Evolutionary conservation across 1,140 invertebrate species (phyloP), one percentile per base, ranked within the genome.

Genomic region (Cyphomyrmex costatus): DNA sequence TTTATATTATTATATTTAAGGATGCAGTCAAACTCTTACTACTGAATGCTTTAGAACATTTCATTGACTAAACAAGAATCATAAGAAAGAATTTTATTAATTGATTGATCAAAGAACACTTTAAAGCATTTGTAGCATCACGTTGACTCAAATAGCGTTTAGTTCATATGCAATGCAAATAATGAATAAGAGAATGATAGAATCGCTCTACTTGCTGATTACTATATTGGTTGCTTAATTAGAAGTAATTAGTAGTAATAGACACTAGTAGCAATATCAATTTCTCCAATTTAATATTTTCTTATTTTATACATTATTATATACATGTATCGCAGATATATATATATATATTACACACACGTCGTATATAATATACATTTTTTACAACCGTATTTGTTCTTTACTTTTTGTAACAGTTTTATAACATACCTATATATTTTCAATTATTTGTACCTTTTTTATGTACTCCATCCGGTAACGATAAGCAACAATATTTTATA

Each of bases 1-100:
- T 76, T 58, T 42, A 76, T 76, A 36, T 76, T 76, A 36, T 76
- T 51, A 6, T 76, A 56, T 60, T 36, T 76, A 42, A 42, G 36
- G 8, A 42, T 42, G 10, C 36, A 42, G 2, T 42, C 36, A 42
- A 42, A 42, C 36, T 42, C 36, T 42, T 42, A 42, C 36, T 42
- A 42, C 8, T n/a, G 10, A 42, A 42, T 42, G 36, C 8, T 42
- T 42, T 42, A 10, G 10, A 42, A 42, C 36, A 10, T 42, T 42
- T 42, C 8, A 42, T 42, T 42, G 36, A 42, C 36, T 42, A 42
- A n/a, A n/a, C n/a, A n/a, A n/a, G n/a, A n/a, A 42, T 42, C 8
- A 42, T 8, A 42, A 42, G 36, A 42, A 42, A 42, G 36, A 42
- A 42, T 42, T 42, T 42, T 42, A 42, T 42, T 42, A 42, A 42